Percentiles rank a stretch among this genome's conserved stretches.
These are phyloP conservation scores for Eristalis intricaria DNA, from an alignment of 2,888 invertebrate species.

Conservation along the genomic window DNA sequence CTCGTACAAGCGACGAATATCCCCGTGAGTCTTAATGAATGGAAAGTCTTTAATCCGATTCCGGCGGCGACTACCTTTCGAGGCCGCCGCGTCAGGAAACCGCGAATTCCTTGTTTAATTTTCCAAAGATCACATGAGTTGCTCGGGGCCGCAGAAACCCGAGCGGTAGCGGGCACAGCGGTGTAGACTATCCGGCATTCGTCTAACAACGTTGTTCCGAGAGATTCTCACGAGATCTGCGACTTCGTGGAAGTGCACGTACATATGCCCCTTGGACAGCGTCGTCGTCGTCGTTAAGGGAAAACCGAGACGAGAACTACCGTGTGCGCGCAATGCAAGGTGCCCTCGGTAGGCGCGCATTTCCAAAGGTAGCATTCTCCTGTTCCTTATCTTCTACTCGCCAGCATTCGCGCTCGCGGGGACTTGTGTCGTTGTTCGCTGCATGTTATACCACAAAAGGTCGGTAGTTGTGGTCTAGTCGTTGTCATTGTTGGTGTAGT, in stretches of 20 bases:
- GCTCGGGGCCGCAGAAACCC: background rate
- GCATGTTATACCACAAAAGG: slow-evolving; percentile 60
- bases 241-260: slow-evolving; percentile 58
- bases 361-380: slow-evolving; percentile 44
- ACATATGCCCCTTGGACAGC: slow-evolving; percentile 29
- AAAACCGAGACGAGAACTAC: slow-evolving; percentile 54
- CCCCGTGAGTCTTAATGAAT: slow-evolving; percentile 53
- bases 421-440: slow-evolving; percentile 22
- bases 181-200: background rate
- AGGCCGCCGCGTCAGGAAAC: slow-evolving; percentile 28
- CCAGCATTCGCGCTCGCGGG: background rate
- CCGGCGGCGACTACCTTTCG: background rate
- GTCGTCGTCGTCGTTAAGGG: slow-evolving; percentile 31
- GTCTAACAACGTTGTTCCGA: slow-evolving; percentile 37
- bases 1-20: slow-evolving; percentile 18
- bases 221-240: slow-evolving; percentile 69
- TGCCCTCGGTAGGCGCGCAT: slow-evolving; percentile 50
- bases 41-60: slow-evolving; percentile 39
- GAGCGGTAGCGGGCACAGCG: background rate
- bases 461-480: slow-evolving; percentile 66
- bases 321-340: slow-evolving; percentile 47
- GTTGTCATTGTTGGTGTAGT: background rate
- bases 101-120: slow-evolving; percentile 61
- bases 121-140: slow-evolving; percentile 56
- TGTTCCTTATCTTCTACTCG: slow-evolving; percentile 19